Base-by-base conservation (phyloP, 2,113 vertebrate species). In the Sapajus apella region DNA sequence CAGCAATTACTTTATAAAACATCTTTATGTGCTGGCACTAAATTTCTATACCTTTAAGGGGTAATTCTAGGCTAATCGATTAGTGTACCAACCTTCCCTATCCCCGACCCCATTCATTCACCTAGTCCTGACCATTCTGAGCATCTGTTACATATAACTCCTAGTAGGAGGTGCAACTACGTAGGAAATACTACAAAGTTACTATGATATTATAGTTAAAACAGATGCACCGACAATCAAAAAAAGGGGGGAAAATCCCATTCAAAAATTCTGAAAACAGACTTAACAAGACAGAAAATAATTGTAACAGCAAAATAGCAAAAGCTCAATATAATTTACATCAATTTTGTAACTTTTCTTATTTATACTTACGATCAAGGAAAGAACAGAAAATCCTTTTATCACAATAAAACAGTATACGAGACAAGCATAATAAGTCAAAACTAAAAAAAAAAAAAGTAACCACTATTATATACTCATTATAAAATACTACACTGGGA, bases 381-480 rank as follows among this genome's bases (percentile, higher is more conserved):
- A 96, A 84, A 92, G 27, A 81, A 94, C 81, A 72, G 80, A 73
- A 90, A 83, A 95, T 18, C 0, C 43, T 93, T 91, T 96, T 47
- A 80, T 83, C 91, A 91, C 77, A 96, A 93, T 81, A 91, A 91
- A 76, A 72, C 70, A 80, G 27, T n/a, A 16, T 56, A 79, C 73
- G 61, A 96, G 40, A 80, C 45, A 25, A 93, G 47, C 35, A 93
- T 30, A 43, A 61, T 58, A 87, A 87, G 83, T 80, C 64, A 92
- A 88, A 75, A 17, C 64, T 84, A 91, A 45, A 76, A 86, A 86
- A 77, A 86, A 86, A 77, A 82, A 84, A 79, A 52, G 11, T 40
- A 93, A 95, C 27, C 37, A 93, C 91, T 93, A 94, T 58, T 73
- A 76, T 23, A 96, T 82, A 76, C 56, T 91, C 77, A 88, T 76